phyloP scores from a whole-genome alignment of 37 sponge, comb jelly and placozoan genomes.

The Spongilla lacustris region DNA sequence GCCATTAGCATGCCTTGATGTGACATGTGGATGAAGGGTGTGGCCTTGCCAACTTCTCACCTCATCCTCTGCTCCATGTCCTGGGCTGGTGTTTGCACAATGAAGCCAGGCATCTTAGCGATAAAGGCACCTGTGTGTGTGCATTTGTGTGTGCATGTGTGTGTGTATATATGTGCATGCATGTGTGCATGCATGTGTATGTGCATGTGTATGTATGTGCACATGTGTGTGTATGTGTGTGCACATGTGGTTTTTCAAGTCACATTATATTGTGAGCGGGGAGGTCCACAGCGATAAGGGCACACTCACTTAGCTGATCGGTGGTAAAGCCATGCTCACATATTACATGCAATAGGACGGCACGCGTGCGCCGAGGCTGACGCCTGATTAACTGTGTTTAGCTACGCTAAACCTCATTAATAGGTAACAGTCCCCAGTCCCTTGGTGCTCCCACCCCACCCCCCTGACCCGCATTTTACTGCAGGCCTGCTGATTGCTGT shows the following conservation, averaged over 20 bases:
- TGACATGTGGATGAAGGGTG: too few relatives aligned
- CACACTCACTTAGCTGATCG: too few relatives aligned
- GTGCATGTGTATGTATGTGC: not conserved
- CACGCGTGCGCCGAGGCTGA: too few relatives aligned
- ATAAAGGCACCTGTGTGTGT: not conserved
- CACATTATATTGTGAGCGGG: not conserved
- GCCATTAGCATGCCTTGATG: too few relatives aligned
- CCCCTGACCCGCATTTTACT: not conserved
- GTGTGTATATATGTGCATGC: not conserved
- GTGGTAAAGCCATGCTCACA: not conserved
- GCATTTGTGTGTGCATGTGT: not conserved
- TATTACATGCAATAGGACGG: too few relatives aligned
- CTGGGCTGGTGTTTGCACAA: not conserved
- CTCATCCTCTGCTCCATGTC: not conserved
- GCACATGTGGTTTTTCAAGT: not conserved
- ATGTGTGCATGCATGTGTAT: not conserved
- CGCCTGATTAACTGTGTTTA: too few relatives aligned
- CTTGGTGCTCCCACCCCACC: not conserved
- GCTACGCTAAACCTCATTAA: too few relatives aligned
- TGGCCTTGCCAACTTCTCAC: not conserved
- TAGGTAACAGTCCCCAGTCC: too few relatives aligned
- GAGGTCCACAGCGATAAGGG: not conserved
- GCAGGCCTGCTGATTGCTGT: conserved; percentile 85
- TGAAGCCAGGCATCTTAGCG: not conserved
- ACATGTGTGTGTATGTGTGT: not conserved